These are phyloP conservation scores for Galago senegalensis DNA, from an alignment of 2,797 vertebrate species.

Conservation along the genomic window DNA sequence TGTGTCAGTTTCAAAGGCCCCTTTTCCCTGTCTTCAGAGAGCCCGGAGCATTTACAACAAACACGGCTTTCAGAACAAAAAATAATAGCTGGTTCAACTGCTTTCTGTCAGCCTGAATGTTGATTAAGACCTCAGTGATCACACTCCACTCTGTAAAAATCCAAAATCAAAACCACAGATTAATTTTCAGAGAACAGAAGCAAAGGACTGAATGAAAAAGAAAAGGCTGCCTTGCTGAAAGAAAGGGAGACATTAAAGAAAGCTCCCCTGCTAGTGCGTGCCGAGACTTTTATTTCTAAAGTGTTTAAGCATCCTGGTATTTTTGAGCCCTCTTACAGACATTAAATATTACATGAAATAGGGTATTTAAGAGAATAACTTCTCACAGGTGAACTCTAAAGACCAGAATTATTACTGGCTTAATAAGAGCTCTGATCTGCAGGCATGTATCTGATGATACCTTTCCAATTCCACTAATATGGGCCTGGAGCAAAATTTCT, in stretches of 20 bases:
- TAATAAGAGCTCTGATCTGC: constrained; percentile 16
- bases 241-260: constrained; percentile 28
- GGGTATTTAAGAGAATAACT: neutral
- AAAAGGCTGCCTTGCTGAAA: neutral
- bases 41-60: constrained; percentile 54
- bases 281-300: constrained; percentile 59
- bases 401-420: neutral
- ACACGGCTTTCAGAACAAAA: constrained; percentile 62
- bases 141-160: neutral
- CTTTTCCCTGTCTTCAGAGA: constrained; percentile 60
- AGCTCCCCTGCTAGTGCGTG: neutral
- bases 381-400: constrained; percentile 61
- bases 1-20: constrained; percentile 50
- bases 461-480: constrained; percentile 60
- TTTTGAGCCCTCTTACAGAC: constrained; percentile 16
- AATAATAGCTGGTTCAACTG: constrained; percentile 39
- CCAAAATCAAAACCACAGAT: constrained; percentile 57
- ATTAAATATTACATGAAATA: constrained; percentile 32
- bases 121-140: constrained; percentile 66
- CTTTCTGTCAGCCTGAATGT: constrained; percentile 40
- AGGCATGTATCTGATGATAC: constrained; percentile 8
- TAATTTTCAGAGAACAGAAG: constrained; percentile 61
- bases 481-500: constrained; percentile 54
- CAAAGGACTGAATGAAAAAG: constrained; percentile 10
- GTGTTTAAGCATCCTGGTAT: neutral